Conservation (phyloP, 1,140 invertebrate species). For the Oedothorax gibbosus region DNA sequence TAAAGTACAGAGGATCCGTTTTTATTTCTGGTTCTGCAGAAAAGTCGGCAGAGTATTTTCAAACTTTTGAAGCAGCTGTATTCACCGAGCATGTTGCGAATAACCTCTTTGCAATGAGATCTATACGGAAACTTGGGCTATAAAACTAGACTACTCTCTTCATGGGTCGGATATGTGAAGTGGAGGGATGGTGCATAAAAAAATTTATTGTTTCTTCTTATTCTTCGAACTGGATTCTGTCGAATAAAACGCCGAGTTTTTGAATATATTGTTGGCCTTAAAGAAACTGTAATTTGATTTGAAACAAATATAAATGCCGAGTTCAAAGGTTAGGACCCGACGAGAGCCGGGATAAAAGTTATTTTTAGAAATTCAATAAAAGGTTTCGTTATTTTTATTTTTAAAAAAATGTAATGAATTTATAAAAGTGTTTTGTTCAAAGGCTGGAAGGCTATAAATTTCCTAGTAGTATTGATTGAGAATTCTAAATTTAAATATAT, state of each 20-base stretch:
- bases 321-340: slow-evolving; percentile 16
- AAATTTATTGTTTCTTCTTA: slow-evolving; percentile 32
- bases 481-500: no score
- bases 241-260: slow-evolving; percentile 22
- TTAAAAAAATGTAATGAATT: no score
- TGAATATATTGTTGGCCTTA: slow-evolving; percentile 28
- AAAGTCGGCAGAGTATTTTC: slow-evolving; percentile 22
- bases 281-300: slow-evolving; percentile 34
- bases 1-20: neutral
- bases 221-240: slow-evolving; percentile 31
- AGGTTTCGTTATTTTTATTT: no score
- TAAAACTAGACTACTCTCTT: slow-evolving; percentile 34
- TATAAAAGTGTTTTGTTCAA: no score
- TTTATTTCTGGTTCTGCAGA: slow-evolving; percentile 29
- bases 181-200: slow-evolving; percentile 28
- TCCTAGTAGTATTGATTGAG: no score
- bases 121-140: slow-evolving; percentile 19
- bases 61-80: slow-evolving; percentile 32
- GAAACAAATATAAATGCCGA: slow-evolving; percentile 23
- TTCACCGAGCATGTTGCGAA: slow-evolving; percentile 19
- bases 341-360: no score
- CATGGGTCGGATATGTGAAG: slow-evolving; percentile 21
- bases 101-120: slow-evolving; percentile 29
- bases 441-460: no score
- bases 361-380: no score